These are phyloP conservation scores for Plagiodera versicolora DNA, from an alignment of 2,888 invertebrate species.

Conservation along the genomic window DNA sequence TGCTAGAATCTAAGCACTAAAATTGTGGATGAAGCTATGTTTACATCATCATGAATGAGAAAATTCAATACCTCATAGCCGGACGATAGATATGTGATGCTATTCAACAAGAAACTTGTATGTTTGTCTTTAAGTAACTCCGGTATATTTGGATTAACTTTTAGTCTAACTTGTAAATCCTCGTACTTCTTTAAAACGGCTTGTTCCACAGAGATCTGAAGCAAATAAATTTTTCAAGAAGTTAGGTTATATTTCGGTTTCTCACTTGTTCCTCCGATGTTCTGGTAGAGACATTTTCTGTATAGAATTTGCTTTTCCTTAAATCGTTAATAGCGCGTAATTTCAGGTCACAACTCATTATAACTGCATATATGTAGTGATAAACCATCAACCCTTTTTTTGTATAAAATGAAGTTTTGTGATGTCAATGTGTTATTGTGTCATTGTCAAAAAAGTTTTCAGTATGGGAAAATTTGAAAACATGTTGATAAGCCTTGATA, in stretches of 20 bases:
- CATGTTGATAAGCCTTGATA: too few relatives aligned
- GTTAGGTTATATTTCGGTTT: constrained; percentile 18
- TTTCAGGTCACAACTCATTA: constrained; percentile 27
- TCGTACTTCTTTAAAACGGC: constrained; percentile 59
- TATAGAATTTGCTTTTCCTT: constrained; percentile 58
- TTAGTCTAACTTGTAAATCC: constrained; percentile 56
- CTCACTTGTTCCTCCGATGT: constrained; percentile 65
- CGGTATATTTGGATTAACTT: constrained; percentile 62
- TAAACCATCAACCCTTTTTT: too few relatives aligned
- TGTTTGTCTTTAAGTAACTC: constrained; percentile 66
- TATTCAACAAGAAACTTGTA: constrained; percentile 66
- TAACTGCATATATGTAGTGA: neutral
- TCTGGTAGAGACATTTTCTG: constrained; percentile 62
- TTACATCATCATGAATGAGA: neutral
- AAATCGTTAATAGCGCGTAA: constrained; percentile 43
- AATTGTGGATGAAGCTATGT: constrained; percentile 1
- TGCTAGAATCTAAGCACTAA: constrained; percentile 86
- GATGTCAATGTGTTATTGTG: too few relatives aligned
- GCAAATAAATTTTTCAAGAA: constrained; percentile 14
- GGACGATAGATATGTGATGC: constrained; percentile 67
- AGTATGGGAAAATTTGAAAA: too few relatives aligned
- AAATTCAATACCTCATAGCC: constrained; percentile 57
- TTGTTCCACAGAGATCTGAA: constrained; percentile 62
- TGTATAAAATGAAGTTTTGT: too few relatives aligned
- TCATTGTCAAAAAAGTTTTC: too few relatives aligned